Base-by-base conservation (phyloP, 2,113 vertebrate species). In the Phoxinus phoxinus region DNA sequence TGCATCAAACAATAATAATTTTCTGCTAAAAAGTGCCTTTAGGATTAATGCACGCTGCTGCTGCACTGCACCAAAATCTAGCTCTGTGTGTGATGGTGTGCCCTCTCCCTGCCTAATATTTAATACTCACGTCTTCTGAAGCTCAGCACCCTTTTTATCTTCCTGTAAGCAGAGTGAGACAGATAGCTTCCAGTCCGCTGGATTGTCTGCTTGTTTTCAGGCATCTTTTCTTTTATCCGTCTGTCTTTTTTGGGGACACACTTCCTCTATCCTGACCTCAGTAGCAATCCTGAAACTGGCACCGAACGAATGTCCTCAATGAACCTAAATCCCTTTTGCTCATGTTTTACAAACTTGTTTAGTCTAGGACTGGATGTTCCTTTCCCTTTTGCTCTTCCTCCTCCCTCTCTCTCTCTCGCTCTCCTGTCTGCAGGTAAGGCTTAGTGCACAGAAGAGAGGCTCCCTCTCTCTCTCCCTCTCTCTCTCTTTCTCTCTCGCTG, bases 61-160 rank as follows among this genome's bases (percentile, higher is more conserved):
- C 73, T 51, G 71, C 79, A 78, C 21, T 80, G 58, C 87, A 84
- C 79, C 84, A 86, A 69, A 78, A 79, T 84, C 41, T 41, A 72
- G 32, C 48, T 77, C 48, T 63, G 79, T 81, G 78, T 32, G 41
- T 71, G 46, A 48, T 35, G 77, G 61, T 74, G 53, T 84, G 13
- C 6, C 5, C n/a, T 80, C 44, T 69, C 61, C 63, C 25, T 30
- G 37, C 41, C 25, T 46, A 81, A 67, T 37, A 30, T 67, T 48
- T 25, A 72, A 72, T 88, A 91, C 92, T 91, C 84, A 93, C 89
- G 90, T 78, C 85, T 87, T 87, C 44, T 87, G 82, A 93, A 90
- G 90, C 91, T 93, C 81, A 93, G 87, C 23, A 86, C 88, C 56
- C 90, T 84, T 87, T 92, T 93, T 51, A 93, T 91, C 89, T 90